Evolutionary conservation across 2,797 vertebrate genomes (phyloP).

Genomic region (Chaetophractus vellerosus): DNA sequence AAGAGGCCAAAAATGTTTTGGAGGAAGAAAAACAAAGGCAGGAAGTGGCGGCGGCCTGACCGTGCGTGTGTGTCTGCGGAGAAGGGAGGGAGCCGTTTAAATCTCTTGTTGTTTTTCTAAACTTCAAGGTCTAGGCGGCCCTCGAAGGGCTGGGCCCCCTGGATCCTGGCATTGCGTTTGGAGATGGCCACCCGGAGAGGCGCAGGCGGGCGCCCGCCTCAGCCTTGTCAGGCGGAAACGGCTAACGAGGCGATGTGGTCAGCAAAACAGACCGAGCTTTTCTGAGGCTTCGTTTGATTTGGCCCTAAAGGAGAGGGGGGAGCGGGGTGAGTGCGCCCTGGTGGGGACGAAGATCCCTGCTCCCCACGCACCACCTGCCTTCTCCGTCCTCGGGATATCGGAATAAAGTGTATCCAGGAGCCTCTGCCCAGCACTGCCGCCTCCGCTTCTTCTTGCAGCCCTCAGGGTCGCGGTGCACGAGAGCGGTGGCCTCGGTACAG

Average conservation of each 20-base stretch:
- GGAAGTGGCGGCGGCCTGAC: constrained; percentile 85
- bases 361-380: background rate
- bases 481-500: background rate
- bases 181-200: constrained; percentile 72
- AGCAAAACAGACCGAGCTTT: constrained; percentile 68
- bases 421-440: constrained; percentile 50
- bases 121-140: constrained; percentile 85
- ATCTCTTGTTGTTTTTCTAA: constrained; percentile 83
- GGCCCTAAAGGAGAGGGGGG: constrained; percentile 35
- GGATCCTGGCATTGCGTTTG: constrained; percentile 5
- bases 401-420: constrained; percentile 81
- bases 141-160: background rate
- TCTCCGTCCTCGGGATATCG: background rate
- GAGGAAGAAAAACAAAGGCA: constrained; percentile 89
- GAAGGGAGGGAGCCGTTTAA: constrained; percentile 84
- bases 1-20: constrained; percentile 86
- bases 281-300: constrained; percentile 62
- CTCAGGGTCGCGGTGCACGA: background rate
- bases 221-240: constrained; percentile 42
- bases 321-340: background rate
- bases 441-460: constrained; percentile 72
- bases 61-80: constrained; percentile 86
- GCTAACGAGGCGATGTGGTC: constrained; percentile 71
- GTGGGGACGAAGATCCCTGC: background rate
- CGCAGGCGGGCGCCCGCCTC: background rate